phyloP scores from a whole-genome alignment of 2,113 vertebrate genomes.

The Mus musculus region GRCm39 chr5:45421001-45421500 shows the following conservation, averaged over 20 bases:
- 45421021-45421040: background rate
- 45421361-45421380: background rate
- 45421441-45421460: constrained; percentile 52
- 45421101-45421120: too few relatives aligned
- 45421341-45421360: background rate
- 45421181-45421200: background rate
- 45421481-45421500: background rate
- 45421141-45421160: too few relatives aligned
- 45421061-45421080: too few relatives aligned
- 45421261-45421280: constrained; percentile 4
- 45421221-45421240: background rate
- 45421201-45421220: background rate
- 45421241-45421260: constrained; percentile 27
- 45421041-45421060: too few relatives aligned
- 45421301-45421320: background rate
- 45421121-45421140: too few relatives aligned
- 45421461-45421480: background rate
- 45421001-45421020: background rate
- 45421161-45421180: too few relatives aligned
- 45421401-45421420: background rate
- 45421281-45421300: constrained; percentile 9
- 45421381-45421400: background rate
- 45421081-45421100: too few relatives aligned
- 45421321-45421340: background rate
- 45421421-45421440: constrained; percentile 3